Evolutionary conservation across 1,140 invertebrate species (phyloP), one percentile per base, ranked within the genome.

Genomic region (Pinna nobilis): DNA sequence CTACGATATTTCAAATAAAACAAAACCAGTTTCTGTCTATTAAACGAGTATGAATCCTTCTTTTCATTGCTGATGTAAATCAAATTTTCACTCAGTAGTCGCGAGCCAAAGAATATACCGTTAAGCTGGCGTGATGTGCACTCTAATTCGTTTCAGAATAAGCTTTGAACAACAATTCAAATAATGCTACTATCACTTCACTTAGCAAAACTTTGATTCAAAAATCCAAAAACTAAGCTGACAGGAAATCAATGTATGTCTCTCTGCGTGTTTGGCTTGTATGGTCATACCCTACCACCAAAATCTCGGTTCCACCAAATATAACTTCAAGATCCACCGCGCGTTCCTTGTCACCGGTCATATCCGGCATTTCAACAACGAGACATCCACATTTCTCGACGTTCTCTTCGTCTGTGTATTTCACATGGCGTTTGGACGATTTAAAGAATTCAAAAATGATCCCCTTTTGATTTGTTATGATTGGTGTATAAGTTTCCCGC

Each of bases 241-340:
- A 86, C 5, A 92, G 79, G 82, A 92, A 92, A 75, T 92, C 91
- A 51, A 92, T 89, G 64, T 90, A 88, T 1, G 91, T 90, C 72
- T 90, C 87, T 9, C 92, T 90, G 50, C 86, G 86, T 57, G 89
- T 89, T 35, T 90, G 90, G 13, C 91, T 91, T 0, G 87, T 85
- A 23, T 91, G 88, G 74, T 92, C 92, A 15, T 90, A 84, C 2
- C 91, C 92, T 39, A 89, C 89, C 0, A 91, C 91, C 75, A 90
- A 90, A 44, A 93, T 91, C 83, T 93, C 92, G 1, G 91, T 92
- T 41, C 91, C 91, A 0, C 92, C 92, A 83, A 93, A 93, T 47
- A 89, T 89, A 80, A 93, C 91, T 76, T 91, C 87, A 0, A 91
- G 88, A 74, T 91, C 90, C 59, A 92, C 92, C 83, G 90, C 88